These are phyloP conservation scores for Phoeniculus purpureus DNA, from an alignment of 2,797 vertebrate genomes.

Conservation along the genomic window DNA sequence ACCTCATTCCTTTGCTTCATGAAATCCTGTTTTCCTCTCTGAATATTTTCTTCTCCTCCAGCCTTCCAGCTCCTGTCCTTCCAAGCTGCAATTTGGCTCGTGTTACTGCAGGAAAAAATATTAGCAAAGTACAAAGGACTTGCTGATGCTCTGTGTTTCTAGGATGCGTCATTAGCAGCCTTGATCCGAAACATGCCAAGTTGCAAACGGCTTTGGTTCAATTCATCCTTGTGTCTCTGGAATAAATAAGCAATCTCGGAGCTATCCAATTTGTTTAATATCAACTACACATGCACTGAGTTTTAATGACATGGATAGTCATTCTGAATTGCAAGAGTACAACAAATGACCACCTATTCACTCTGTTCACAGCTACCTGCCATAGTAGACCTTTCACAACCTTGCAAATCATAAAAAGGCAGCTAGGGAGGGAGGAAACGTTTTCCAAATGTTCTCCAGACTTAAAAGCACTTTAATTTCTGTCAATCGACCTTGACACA, in stretches of 20 bases:
- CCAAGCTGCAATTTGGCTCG: conserved; percentile 48
- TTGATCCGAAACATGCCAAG: conserved; percentile 14
- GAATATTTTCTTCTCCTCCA: conserved; percentile 6
- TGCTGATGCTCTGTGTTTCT: conserved; percentile 53
- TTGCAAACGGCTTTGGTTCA: conserved; percentile 49
- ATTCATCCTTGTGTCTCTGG: conserved; percentile 4
- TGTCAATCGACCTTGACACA: neutral
- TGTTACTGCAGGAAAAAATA: conserved; percentile 52
- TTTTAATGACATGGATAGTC: conserved; percentile 7
- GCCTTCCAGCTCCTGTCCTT: conserved; percentile 19
- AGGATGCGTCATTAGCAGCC: conserved; percentile 54
- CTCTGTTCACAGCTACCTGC: neutral
- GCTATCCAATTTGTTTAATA: conserved; percentile 33
- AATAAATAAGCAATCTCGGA: conserved; percentile 55
- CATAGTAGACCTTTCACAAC: neutral
- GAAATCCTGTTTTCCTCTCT: neutral
- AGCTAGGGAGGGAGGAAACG: neutral
- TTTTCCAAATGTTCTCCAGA: neutral
- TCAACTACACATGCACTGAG: neutral
- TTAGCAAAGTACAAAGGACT: conserved; percentile 47
- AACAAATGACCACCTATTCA: neutral
- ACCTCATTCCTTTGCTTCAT: neutral
- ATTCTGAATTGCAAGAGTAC: neutral
- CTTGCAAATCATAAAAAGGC: neutral
- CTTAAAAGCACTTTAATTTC: neutral